A percentile compares a stretch with the other conserved stretches of the same genome.
Evolutionary conservation across 2,888 invertebrate species (phyloP).

Genomic region (Dione juno): DNA sequence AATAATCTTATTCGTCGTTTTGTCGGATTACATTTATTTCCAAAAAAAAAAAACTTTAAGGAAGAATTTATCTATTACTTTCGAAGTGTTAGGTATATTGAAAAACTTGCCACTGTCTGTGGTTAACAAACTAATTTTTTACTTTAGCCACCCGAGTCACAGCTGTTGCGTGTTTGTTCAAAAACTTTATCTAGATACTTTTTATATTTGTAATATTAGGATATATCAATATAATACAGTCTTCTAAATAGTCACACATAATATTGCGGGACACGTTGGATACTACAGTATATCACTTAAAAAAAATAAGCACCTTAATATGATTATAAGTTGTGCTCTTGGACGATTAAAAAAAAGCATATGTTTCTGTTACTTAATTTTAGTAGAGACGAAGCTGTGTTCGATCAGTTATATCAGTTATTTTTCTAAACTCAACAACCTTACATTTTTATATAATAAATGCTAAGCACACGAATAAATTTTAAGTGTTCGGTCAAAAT

Average conservation of each 20-base stretch:
- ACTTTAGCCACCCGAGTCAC: constrained; percentile 1
- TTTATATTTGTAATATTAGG: background rate
- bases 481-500: constrained; percentile 6
- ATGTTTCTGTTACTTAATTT: too few species aligned
- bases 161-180: constrained; percentile 2
- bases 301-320: too few species aligned
- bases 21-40: too few species aligned
- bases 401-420: background rate
- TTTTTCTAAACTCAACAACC: background rate
- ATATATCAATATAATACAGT: background rate
- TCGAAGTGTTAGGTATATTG: constrained; percentile 19
- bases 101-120: constrained; percentile 8
- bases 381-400: too few species aligned
- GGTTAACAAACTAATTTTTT: constrained; percentile 12
- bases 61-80: background rate
- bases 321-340: too few species aligned
- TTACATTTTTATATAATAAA: background rate
- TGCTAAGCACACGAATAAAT: constrained; percentile 4
- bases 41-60: background rate
- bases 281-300: too few species aligned
- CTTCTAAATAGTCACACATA: background rate
- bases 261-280: too few species aligned
- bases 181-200: constrained; percentile 4
- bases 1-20: too few species aligned
- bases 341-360: too few species aligned